A percentile compares a stretch with the other conserved stretches of the same genome.
These are phyloP conservation scores for Morone saxatilis DNA, from an alignment of 2,113 vertebrate species.

Conservation along the genomic window DNA sequence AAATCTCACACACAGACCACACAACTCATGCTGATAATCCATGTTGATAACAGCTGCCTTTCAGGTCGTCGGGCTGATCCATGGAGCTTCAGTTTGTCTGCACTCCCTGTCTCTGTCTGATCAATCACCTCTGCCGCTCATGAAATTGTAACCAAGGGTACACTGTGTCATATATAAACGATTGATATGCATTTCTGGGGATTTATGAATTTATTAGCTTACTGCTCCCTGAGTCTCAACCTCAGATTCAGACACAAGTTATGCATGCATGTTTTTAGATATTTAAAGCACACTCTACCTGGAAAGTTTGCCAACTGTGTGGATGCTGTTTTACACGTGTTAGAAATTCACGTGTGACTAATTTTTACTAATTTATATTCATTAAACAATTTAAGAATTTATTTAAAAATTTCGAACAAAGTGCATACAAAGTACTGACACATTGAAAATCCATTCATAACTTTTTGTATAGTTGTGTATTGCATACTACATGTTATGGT, in stretches of 20 bases:
- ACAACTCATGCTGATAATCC: constrained; percentile 46
- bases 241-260: background rate
- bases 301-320: no score
- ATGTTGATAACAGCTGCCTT: constrained; percentile 30
- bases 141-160: background rate
- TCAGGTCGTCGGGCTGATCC: constrained; percentile 22
- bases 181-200: constrained; percentile 15
- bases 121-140: constrained; percentile 7
- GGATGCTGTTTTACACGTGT: background rate
- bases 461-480: no score
- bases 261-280: constrained; percentile 10
- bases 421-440: no score
- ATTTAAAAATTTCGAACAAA: no score
- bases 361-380: no score
- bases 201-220: constrained; percentile 11
- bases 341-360: background rate
- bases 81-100: background rate
- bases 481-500: no score
- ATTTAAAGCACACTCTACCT: constrained; percentile 17
- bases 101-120: constrained; percentile 1
- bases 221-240: background rate
- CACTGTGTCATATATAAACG: background rate
- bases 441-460: no score
- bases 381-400: no score
- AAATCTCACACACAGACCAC: constrained; percentile 39